A percentile compares a stretch with the other conserved stretches of the same genome.
Conservation (phyloP, 2,797 vertebrate genomes). For the Pantherophis alleghaniensis region DNA sequence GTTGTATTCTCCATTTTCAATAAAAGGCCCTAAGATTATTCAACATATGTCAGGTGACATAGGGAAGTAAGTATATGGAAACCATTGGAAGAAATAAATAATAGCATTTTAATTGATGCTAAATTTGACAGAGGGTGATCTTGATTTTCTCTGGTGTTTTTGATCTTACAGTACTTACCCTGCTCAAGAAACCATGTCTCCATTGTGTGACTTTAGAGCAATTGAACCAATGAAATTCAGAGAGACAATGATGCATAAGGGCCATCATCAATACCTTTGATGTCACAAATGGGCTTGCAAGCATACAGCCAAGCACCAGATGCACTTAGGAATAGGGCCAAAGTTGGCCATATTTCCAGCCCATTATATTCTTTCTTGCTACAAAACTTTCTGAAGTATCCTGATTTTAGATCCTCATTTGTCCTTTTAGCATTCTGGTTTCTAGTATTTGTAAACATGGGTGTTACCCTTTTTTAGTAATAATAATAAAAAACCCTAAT, state of each 20-base stretch:
- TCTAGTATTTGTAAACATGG: not conserved
- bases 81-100: not conserved
- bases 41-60: not conserved
- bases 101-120: not conserved
- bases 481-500: not conserved
- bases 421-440: not conserved
- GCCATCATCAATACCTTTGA: conserved; percentile 3
- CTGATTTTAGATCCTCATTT: not conserved
- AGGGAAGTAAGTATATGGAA: not conserved
- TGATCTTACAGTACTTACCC: not conserved
- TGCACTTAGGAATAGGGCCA: not conserved
- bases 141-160: not conserved
- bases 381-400: conserved; percentile 19
- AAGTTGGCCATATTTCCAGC: not conserved
- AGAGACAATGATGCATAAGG: not conserved
- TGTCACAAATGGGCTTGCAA: not conserved
- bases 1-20: not conserved
- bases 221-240: not conserved
- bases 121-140: not conserved
- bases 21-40: not conserved
- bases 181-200: not conserved
- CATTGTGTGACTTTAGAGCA: not conserved
- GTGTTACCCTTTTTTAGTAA: not conserved
- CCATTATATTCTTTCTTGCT: too few species aligned
- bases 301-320: not conserved